Conservation (phyloP, 2,888 invertebrate genomes). For the Synanthedon formicaeformis region DNA sequence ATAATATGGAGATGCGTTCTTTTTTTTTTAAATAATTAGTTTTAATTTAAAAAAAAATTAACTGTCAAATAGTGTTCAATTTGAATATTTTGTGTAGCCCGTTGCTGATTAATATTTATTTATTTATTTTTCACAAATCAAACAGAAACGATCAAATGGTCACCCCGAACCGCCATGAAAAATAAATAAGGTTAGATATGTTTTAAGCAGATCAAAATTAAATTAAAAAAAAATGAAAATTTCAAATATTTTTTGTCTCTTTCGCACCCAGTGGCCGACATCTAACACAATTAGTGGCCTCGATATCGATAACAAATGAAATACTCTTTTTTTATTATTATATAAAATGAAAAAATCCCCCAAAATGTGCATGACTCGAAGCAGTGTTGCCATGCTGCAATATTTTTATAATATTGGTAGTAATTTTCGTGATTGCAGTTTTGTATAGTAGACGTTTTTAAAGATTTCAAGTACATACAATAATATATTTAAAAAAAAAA, state of each 20-base stretch:
- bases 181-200: conserved; percentile 51
- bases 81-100: no score
- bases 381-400: conserved; percentile 15
- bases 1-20: no score
- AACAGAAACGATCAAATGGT: conserved; percentile 36
- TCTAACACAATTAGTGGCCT: background rate
- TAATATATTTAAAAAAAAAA: no score
- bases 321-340: conserved; percentile 11
- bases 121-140: background rate
- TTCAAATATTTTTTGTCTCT: background rate
- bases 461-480: no score
- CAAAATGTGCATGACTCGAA: conserved; percentile 20
- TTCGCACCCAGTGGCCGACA: background rate
- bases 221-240: background rate
- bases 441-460: no score
- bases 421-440: no score
- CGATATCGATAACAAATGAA: no score
- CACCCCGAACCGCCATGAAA: conserved; percentile 32
- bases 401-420: conserved; percentile 2
- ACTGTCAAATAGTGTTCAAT: no score
- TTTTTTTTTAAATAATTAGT: no score
- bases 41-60: no score
- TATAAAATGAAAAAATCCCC: conserved; percentile 14
- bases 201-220: conserved; percentile 35
- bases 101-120: no score